phyloP scores from a whole-genome alignment of 2,797 vertebrate species.

The Uromys caudimaculatus region DNA sequence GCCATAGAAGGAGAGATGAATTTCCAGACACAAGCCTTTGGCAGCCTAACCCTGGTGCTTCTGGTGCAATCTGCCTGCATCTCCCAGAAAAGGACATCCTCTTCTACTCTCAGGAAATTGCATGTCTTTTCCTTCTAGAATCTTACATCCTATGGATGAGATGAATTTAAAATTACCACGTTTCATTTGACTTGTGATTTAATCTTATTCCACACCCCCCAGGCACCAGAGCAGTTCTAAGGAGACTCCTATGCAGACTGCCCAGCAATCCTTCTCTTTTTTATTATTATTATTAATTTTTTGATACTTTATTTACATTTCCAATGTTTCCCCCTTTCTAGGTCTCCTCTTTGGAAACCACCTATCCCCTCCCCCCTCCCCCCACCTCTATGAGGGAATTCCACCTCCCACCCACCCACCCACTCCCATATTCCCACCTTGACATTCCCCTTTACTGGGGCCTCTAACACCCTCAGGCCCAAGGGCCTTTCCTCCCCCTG shows the following conservation, averaged over 20 bases:
- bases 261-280: too few species aligned
- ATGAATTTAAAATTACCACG: conserved; percentile 40
- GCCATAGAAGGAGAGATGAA: background rate
- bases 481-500: too few species aligned
- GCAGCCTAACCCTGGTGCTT: background rate
- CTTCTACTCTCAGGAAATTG: background rate
- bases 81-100: background rate
- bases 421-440: too few species aligned
- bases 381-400: too few species aligned
- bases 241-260: conserved; percentile 29
- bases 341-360: too few species aligned
- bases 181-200: conserved; percentile 59
- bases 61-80: background rate
- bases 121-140: background rate
- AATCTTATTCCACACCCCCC: background rate
- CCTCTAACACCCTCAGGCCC: too few species aligned
- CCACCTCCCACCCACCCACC: too few species aligned
- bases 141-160: conserved; percentile 12
- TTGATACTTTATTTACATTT: too few species aligned
- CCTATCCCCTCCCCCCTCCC: too few species aligned
- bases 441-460: too few species aligned
- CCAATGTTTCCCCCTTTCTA: too few species aligned
- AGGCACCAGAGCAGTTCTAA: conserved; percentile 33
- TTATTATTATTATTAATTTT: too few species aligned
- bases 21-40: background rate